Evolutionary conservation across 2,888 invertebrate species (phyloP).

Genomic region (Lasioglossum malachurum): DNA sequence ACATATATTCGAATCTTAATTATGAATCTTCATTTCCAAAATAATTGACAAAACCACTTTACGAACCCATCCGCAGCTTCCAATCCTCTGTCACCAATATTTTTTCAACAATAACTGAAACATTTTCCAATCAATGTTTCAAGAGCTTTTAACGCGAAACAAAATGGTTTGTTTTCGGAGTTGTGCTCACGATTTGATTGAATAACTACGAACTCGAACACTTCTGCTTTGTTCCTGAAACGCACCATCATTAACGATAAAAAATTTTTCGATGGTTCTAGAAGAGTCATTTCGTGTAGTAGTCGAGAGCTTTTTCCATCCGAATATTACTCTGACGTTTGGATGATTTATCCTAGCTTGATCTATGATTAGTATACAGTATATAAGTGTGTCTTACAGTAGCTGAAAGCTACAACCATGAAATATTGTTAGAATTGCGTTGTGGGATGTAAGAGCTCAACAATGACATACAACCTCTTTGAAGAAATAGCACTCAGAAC

Average conservation of each 20-base stretch:
- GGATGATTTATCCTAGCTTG: no score
- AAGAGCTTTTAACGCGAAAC: not conserved
- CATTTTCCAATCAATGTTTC: not conserved
- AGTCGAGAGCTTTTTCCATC: no score
- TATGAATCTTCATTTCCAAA: not conserved
- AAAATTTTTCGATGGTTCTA: no score
- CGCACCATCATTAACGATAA: not conserved
- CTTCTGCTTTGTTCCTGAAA: not conserved
- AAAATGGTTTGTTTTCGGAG: not conserved
- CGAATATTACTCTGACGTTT: no score
- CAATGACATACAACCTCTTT: no score
- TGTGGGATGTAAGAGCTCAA: no score
- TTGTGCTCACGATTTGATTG: not conserved
- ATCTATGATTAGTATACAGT: no score
- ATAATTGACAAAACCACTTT: not conserved
- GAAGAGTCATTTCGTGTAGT: not conserved
- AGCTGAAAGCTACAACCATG: not conserved
- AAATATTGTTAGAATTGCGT: no score
- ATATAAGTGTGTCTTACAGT: no score
- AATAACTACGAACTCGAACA: not conserved
- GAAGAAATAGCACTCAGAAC: no score
- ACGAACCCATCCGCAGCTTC: not conserved
- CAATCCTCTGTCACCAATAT: not conserved
- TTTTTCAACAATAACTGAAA: not conserved
- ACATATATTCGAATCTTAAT: not conserved